Percentiles rank a stretch among this genome's conserved stretches.
phyloP scores from a whole-genome alignment of 2,113 vertebrate genomes.

The Marmota flaviventris region DNA sequence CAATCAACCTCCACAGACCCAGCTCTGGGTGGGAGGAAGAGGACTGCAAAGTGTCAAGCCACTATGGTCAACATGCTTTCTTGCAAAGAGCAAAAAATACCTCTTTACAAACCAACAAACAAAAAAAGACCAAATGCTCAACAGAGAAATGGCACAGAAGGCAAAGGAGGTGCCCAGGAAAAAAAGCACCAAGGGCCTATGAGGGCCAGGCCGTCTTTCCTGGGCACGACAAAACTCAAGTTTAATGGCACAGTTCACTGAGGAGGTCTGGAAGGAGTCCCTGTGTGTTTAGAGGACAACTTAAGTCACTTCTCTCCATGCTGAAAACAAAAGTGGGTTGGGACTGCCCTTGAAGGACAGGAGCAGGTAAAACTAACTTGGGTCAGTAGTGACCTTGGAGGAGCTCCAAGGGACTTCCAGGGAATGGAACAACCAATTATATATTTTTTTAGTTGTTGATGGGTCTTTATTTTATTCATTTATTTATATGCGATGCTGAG shows the following conservation, averaged over 20 bases:
- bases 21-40: neutral
- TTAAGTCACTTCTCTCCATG: neutral
- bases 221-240: neutral
- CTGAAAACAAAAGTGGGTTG: neutral
- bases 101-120: neutral
- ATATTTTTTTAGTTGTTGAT: no score
- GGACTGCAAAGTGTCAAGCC: neutral
- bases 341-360: no score
- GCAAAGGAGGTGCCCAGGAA: neutral
- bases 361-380: no score
- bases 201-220: no score
- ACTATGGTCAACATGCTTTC: neutral
- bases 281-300: neutral
- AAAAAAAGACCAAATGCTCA: neutral
- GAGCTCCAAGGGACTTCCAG: neutral
- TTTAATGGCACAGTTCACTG: neutral
- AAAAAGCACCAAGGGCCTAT: neutral
- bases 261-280: no score
- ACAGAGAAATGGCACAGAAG: neutral
- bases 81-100: neutral
- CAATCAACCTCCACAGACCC: neutral
- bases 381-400: neutral
- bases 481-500: no score
- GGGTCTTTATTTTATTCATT: no score
- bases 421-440: neutral